Conservation (phyloP, 2,113 vertebrate species). For the Cromileptes altivelis region DNA sequence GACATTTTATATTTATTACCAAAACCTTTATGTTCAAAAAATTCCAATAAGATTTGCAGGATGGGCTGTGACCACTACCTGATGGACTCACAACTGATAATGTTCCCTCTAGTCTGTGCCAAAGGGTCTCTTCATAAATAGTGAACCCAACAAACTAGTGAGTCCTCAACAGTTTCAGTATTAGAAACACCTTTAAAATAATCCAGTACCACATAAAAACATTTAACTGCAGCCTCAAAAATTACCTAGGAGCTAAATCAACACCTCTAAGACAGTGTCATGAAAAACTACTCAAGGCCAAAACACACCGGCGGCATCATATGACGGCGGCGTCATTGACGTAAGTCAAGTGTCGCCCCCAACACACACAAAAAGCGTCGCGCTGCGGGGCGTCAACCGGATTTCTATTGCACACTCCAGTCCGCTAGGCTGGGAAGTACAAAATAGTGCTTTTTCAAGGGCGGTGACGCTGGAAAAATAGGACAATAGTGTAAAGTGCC, state of each 20-base stretch:
- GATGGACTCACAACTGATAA: not conserved
- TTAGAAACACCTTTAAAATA: not conserved
- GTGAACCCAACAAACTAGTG: not conserved
- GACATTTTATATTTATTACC: not conserved
- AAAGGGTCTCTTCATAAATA: not conserved
- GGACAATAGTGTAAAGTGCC: too few relatives aligned
- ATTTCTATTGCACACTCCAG: too few relatives aligned
- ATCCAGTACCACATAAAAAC: not conserved
- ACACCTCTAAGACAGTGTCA: not conserved
- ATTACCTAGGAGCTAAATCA: not conserved
- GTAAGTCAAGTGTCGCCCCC: too few relatives aligned
- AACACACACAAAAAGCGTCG: too few relatives aligned
- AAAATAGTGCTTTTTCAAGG: too few relatives aligned
- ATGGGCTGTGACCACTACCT: not conserved
- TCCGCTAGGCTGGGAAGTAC: too few relatives aligned
- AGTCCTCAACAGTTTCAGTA: not conserved
- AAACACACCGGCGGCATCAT: too few relatives aligned
- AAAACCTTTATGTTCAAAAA: not conserved
- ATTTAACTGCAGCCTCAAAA: not conserved
- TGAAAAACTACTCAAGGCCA: too few relatives aligned
- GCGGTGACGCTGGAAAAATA: too few relatives aligned
- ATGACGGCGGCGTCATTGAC: too few relatives aligned
- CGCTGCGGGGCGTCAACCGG: too few relatives aligned
- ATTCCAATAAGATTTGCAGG: not conserved
- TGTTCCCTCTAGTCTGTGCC: not conserved